These are phyloP conservation scores for Margaritifera margaritifera DNA, from an alignment of 2,888 invertebrate genomes.

Conservation along the genomic window DNA sequence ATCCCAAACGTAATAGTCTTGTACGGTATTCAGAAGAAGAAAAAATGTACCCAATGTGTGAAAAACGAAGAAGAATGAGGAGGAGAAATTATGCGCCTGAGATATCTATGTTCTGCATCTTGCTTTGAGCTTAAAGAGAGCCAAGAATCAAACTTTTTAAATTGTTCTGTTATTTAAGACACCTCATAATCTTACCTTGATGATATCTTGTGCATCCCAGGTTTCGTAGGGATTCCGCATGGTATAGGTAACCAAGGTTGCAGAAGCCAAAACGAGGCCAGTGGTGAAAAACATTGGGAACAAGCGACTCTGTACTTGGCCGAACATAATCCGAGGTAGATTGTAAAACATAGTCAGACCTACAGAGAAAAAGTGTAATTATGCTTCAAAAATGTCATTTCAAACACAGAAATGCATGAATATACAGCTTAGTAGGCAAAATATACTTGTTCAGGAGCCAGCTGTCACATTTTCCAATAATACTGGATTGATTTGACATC, in stretches of 20 bases:
- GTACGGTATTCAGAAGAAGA: no score
- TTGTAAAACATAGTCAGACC: slow-evolving; percentile 90
- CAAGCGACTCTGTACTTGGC: slow-evolving; percentile 87
- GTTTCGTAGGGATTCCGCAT: slow-evolving; percentile 37
- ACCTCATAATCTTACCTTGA: slow-evolving; percentile 33
- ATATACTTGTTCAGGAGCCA: no score
- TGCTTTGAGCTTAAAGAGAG: no score
- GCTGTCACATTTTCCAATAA: no score
- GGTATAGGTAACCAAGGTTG: slow-evolving; percentile 46
- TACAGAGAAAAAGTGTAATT: slow-evolving; percentile 71
- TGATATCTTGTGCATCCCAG: slow-evolving; percentile 31
- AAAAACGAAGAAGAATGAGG: no score
- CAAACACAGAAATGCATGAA: not conserved
- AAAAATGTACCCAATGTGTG: no score
- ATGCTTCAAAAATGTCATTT: not conserved
- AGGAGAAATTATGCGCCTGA: no score
- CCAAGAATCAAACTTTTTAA: no score
- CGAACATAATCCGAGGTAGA: slow-evolving; percentile 89
- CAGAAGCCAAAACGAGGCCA: slow-evolving; percentile 49
- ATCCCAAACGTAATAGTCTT: no score
- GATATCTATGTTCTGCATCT: no score
- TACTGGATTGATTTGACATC: no score
- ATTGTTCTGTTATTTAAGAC: no score
- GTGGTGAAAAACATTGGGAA: slow-evolving; percentile 78
- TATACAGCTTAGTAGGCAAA: not conserved